Base-by-base conservation (phyloP, 1,140 invertebrate genomes). In the Dinoponera quadriceps region DNA sequence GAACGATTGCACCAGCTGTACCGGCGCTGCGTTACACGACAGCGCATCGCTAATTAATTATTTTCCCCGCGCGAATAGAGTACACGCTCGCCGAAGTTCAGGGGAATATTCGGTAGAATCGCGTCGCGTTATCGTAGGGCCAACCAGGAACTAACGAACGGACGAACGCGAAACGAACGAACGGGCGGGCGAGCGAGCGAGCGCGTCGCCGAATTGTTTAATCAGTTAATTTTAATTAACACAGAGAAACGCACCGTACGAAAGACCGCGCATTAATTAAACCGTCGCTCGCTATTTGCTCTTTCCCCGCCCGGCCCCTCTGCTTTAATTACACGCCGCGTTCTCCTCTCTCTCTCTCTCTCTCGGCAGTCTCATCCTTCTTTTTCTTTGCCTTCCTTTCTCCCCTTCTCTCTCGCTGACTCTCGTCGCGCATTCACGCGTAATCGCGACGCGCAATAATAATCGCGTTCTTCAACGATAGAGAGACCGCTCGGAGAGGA, bases 11-110 rank as follows among this genome's bases (percentile, higher is more conserved):
- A 81, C 48, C 57, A 83, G 44, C 85, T 74, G 44, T 87, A 78
- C 60, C 38, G 49, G 48, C 44, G n/a, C 3, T 16, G 18, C 18
- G 13, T 48, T 54, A 55, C 49, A 71, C 62, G 49, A 84, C 55
- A 81, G 51, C 48, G 74, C 74, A 84, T 81, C 65, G 57, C 71
- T 86, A 88, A 88, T 88, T 88, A 88, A 84, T 88, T 88, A 84
- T 88, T 86, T 87, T 80, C 82, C 38, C 74, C 62, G 55, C 55
- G 33, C n/a, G 3, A 25, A 48, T 69, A 69, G 14, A 44, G 38
- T 44, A 44, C 48, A 57, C 4, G 14, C 29, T 20, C 5, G 69
- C 18, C 25, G 44, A 9, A 9, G 38, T 57, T 25, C 14, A n/a
- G 22, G 9, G 1, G 69, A 71, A 25, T 48, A 33, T 44, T 80